Base-by-base conservation (phyloP, 2,797 vertebrate genomes). In the Botia kubotai region DNA sequence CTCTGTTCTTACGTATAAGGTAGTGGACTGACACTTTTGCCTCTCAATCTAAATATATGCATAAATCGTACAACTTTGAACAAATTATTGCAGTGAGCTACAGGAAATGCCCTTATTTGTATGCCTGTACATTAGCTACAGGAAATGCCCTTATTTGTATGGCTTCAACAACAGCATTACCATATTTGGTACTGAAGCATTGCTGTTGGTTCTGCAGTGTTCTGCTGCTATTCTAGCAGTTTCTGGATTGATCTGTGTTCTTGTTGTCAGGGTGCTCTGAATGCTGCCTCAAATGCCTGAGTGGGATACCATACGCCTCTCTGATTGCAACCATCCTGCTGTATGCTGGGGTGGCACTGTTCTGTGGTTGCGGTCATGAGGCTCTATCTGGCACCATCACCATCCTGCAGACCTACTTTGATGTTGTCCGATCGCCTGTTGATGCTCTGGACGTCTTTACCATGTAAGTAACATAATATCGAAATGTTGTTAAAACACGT, bases 321-420 rank as follows among this genome's bases (percentile, higher is more conserved):
- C 91, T 99, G 91, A 97, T 99, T 3, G 98, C 98, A 21, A 99
- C 98, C 82, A 95, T 99, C 87, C 93, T 99, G 87, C 95, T 99
- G 2, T 99, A 98, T 2, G 97, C 97, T 26, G 97, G 98, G 0
- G 98, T 99, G 58, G 98, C 98, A 0, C 93, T 99, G 62, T 99
- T 99, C 92, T 99, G 98, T 83, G 98, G 98, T 60, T 99, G 98
- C 39, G 98, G 98, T 10, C 97, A 99, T 84, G 97, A 99, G 93
- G 98, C 97, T 0, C 93, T 99, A 78, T 97, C 95, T 3, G 97
- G 98, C 79, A 98, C 97, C 0, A 95, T 97, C 92, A 96, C 94
- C 91, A 99, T 99, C 88, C 95, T 99, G 88, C 95, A 98, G 89
- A 97, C 95, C 92, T 97, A 99, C 90, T 99, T 99, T 79, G 97